These are phyloP conservation scores for Catajapyx aquilonaris DNA, from an alignment of 1,140 invertebrate species.

Conservation along the genomic window DNA sequence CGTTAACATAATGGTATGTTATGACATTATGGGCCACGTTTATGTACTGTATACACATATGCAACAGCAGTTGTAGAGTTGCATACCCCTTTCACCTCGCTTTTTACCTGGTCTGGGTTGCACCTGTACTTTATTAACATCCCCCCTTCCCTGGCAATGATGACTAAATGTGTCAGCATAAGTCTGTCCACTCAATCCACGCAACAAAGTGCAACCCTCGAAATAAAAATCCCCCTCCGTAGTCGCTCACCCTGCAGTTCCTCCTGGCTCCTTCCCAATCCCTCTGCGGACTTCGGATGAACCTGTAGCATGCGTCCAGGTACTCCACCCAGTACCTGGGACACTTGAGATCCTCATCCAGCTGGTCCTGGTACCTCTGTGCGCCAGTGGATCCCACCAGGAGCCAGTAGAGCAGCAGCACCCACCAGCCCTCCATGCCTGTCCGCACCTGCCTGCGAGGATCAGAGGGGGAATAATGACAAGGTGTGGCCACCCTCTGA, in stretches of 20 bases:
- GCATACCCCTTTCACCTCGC: neutral
- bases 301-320: conserved; percentile 60
- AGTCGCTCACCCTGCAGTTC: conserved; percentile 31
- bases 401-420: no score
- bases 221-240: conserved; percentile 1
- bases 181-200: conserved; percentile 1
- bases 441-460: no score
- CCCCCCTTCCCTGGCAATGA: neutral
- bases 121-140: neutral
- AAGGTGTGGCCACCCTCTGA: no score
- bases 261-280: conserved; percentile 52
- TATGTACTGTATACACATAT: no score
- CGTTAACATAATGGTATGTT: no score
- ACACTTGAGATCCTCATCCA: conserved; percentile 25
- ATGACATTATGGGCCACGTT: no score
- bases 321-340: conserved; percentile 61
- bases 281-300: conserved; percentile 61
- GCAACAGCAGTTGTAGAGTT: neutral
- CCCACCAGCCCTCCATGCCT: no score
- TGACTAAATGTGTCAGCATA: conserved; percentile 2
- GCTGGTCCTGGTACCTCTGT: neutral
- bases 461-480: no score
- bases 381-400: no score
- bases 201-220: neutral
- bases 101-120: no score